A percentile compares a stretch with the other conserved stretches of the same genome.
Conservation (phyloP, 1,140 invertebrate species). For the Drosophila tristis region DNA sequence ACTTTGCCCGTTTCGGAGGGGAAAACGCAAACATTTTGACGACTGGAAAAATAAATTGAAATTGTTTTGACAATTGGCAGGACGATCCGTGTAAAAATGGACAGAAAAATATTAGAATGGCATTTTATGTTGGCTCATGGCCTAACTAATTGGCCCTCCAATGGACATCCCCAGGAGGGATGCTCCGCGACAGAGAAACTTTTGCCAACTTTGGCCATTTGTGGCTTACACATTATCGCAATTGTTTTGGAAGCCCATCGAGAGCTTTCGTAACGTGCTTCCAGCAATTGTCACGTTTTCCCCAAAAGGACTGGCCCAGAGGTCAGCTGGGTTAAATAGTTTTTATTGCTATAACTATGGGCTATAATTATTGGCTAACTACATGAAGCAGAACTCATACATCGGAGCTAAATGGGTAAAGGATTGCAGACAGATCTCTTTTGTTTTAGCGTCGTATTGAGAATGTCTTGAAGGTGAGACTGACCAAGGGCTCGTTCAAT, state of each 20-base stretch:
- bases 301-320: neutral
- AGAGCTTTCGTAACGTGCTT: slow-evolving; percentile 35
- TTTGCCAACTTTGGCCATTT: slow-evolving; percentile 50
- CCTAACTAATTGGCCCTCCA: slow-evolving; percentile 52
- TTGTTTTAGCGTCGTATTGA: slow-evolving; percentile 36
- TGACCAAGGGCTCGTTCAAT: slow-evolving; percentile 39
- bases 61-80: slow-evolving; percentile 70
- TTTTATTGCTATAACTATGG: too few relatives aligned
- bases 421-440: too few relatives aligned
- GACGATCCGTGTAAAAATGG: slow-evolving; percentile 38
- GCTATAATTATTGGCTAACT: neutral
- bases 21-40: slow-evolving; percentile 40
- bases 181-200: slow-evolving; percentile 1
- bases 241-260: slow-evolving; percentile 24
- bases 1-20: slow-evolving; percentile 36
- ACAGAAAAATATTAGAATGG: slow-evolving; percentile 31
- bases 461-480: slow-evolving; percentile 42
- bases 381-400: too few relatives aligned
- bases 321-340: neutral
- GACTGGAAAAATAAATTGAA: slow-evolving; percentile 64
- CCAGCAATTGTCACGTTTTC: slow-evolving; percentile 21
- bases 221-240: slow-evolving; percentile 30
- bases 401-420: too few relatives aligned
- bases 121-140: slow-evolving; percentile 20
- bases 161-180: slow-evolving; percentile 6